Evolutionary conservation across 1,140 invertebrate genomes (phyloP), one percentile per base, ranked within the genome.

Genomic region (Eupristina koningsbergeri): DNA sequence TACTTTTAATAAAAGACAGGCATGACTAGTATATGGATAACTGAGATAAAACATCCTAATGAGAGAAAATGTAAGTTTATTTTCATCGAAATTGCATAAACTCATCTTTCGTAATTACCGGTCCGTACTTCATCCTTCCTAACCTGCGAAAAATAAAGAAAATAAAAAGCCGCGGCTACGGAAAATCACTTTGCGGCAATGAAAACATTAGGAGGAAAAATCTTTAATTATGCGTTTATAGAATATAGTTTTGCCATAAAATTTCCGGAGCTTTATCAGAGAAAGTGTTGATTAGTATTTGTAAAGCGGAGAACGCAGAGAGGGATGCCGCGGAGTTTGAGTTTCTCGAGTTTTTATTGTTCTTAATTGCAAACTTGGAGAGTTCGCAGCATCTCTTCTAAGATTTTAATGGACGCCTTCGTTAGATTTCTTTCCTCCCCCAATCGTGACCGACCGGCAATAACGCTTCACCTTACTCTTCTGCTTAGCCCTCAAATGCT

Each of bases 171-270:
- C n/a, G 31, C 8, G 53, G 2, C 36, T 31, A 29, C 19, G 80
- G 58, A 83, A 77, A 83, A 77, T 83, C 74, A 83, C 31, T 26
- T 26, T 45, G 31, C 11, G 67, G 50, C 17, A 67, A 83, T 71
- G 64, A 83, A 74, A 77, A 83, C 29, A 74, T 53, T 41, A 50
- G 75, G 5, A 73, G 0, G 67, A 80, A 84, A 80, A 80, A 79
- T 84, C 83, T 79, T 83, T 83, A 83, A 84, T 84, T 80, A 84
- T 80, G 74, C 67, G 83, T 84, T 84, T 80, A 84, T 84, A 76
- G 69, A 80, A 58, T 64, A 45, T 22, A 84, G 53, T 64, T 74
- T 83, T 41, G 63, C 34, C n/a, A 61, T 41, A 41, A 67, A 58
- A 50, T 45, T 39, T n/a, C 26, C 36, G 11, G 34, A 36, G 75